Conservation (phyloP, 2,888 invertebrate species). For the Macrophya annulata region DNA sequence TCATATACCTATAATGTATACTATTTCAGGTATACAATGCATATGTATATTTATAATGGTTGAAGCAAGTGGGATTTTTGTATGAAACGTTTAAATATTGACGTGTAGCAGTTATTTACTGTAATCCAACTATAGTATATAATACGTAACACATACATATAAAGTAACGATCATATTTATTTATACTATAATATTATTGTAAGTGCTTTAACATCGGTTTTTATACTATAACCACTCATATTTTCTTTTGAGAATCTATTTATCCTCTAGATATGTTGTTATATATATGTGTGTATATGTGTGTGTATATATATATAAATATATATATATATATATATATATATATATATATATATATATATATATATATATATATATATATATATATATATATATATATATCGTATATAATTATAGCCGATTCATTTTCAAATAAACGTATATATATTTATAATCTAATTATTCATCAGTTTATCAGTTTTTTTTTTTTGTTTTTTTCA, state of each 20-base stretch:
- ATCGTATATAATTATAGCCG: slow-evolving; percentile 61
- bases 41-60: slow-evolving; percentile 68
- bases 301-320: neutral
- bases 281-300: slow-evolving; percentile 49
- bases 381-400: slow-evolving; percentile 46
- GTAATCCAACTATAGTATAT: slow-evolving; percentile 31
- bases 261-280: slow-evolving; percentile 67
- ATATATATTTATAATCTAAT: neutral
- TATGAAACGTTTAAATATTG: slow-evolving; percentile 1
- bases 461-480: neutral
- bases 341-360: slow-evolving; percentile 49
- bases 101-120: slow-evolving; percentile 34
- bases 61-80: slow-evolving; percentile 63
- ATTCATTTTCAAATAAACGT: slow-evolving; percentile 55
- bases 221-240: slow-evolving; percentile 19
- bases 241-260: slow-evolving; percentile 56
- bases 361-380: slow-evolving; percentile 15
- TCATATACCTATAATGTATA: slow-evolving; percentile 46
- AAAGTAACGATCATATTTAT: slow-evolving; percentile 37
- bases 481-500: neutral
- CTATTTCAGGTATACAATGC: slow-evolving; percentile 56
- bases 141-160: slow-evolving; percentile 32
- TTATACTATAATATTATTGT: slow-evolving; percentile 56
- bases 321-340: neutral
- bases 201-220: slow-evolving; percentile 42